Base-by-base conservation (phyloP, 2,888 invertebrate genomes). In the Drosophila mimica region DNA sequence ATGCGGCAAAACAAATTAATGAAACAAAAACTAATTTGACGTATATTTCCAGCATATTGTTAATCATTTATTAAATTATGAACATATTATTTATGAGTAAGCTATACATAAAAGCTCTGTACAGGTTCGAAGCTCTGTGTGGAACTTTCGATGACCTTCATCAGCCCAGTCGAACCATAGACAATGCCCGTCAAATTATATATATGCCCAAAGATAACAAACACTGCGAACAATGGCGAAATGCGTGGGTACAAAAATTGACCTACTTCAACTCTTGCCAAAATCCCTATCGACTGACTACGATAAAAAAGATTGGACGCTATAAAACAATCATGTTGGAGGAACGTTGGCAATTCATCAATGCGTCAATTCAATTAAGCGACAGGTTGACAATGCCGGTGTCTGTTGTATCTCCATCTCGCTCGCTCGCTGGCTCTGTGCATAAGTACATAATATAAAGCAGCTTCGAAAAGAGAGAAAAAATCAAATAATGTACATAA, bases 371-470 rank as follows among this genome's bases (percentile, higher is more conserved):
- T 60, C 60, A 64, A 80, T 65, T 25, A 59, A 60, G 34, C 67
- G 62, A 72, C 78, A 76, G 76, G 81, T 76, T 76, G 56, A 80
- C 62, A 71, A 71, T 65, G 71, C 64, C 64, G 71, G 67, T 62
- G 40, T 71, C 56, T 59, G 11, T 62, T 54, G 36, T 25, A 20
- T 46, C 30, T 8, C 51, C 9, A 31, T 20, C 57, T 17, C 53
- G 34, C 48, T 33, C 20, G 33, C 43, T 34, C 30, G 38, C 31
- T 43, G 51, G 17, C 59, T 54, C 57, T 49, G 52, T 51, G 43
- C 49, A 36, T 30, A 49, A 17, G 30, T 49, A 61, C 38, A 68
- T 65, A 52, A 20, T 62, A 71, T 38, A 36, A 54, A 17, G 15
- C 49, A 65, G 74, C 63, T 68, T 53, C 56, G 64, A 74, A 66